Evolutionary conservation across 64 coral and sea anemone species (phyloP), one percentile per base, ranked within the genome.

Genomic region (Porites lutea): DNA sequence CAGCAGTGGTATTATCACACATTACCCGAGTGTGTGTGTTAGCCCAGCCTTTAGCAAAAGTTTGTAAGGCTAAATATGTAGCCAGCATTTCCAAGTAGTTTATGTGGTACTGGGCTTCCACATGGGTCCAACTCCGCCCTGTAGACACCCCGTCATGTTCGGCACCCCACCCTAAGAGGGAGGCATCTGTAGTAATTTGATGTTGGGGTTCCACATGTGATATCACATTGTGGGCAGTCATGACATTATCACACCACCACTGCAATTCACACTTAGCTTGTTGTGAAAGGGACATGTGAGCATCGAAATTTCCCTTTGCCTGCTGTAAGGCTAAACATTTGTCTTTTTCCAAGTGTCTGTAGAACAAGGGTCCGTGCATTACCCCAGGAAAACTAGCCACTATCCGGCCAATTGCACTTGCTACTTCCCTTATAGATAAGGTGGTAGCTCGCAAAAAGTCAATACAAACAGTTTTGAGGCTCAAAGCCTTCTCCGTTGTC

Each of bases 281-380:
- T 11, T 5, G 7, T 82, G 77, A 94, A 5, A 89, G 23, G 44
- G 37, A 77, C 90, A 92, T 92, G 19, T 6, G 14, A 54, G 43
- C 60, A 72, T 92, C 90, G 86, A 92, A 92, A 57, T 92, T 92
- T 50, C 79, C n/a, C 13, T 16, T 81, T 75, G 73, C 45, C 44
- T 21, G 68, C 71, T 77, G 14, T 66, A 77, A 65, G 65, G 59
- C 43, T 50, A 12, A 48, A 65, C 52, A 62, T 70, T 90, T 90
- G 48, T 90, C 88, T 79, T 43, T 70, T 71, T 90, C 88, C 48
- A 90, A 78, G 60, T 44, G 74, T 73, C 88, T 21, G 62, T 80
- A 90, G 65, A 52, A 71, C 48, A 90, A 55, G 11, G 88, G 60
- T 18, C 88, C 72, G 47, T 88, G 61, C 12, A 54, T 76, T 5